phyloP scores from a whole-genome alignment of 2,113 vertebrate species.

The Xenopus laevis region DNA sequence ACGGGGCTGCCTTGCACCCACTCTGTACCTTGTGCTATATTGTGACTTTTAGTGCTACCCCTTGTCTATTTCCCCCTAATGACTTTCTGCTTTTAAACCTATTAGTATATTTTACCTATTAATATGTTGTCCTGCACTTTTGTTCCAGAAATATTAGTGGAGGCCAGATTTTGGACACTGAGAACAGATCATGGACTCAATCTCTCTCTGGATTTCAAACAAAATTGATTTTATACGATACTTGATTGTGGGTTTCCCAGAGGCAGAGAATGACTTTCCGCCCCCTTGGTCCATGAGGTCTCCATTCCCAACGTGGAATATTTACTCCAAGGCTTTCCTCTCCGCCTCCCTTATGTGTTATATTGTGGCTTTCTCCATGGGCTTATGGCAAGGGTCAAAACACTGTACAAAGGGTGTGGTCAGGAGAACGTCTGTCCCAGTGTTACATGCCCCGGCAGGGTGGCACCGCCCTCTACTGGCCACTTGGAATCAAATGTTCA shows the following conservation, averaged over 20 bases:
- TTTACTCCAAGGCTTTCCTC: conserved; percentile 26
- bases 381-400: no score
- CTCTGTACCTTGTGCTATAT: no score
- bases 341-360: background rate
- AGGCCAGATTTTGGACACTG: no score
- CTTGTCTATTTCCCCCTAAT: no score
- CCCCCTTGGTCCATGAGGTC: conserved; percentile 16
- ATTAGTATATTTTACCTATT: no score
- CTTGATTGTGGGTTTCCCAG: conserved; percentile 1
- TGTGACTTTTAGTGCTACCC: no score
- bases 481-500: background rate
- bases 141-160: no score
- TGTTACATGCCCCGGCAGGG: background rate
- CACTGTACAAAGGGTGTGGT: background rate
- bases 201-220: conserved; percentile 14
- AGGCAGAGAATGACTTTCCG: background rate
- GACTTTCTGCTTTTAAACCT: no score
- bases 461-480: background rate
- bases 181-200: background rate
- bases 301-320: conserved; percentile 20
- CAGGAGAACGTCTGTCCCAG: background rate
- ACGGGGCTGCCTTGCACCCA: no score
- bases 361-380: conserved; percentile 4
- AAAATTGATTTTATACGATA: conserved; percentile 2
- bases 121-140: no score